Percentiles rank a stretch among this genome's conserved stretches.
phyloP scores from a whole-genome alignment of 2,113 vertebrate species.

The Mugil cephalus region DNA sequence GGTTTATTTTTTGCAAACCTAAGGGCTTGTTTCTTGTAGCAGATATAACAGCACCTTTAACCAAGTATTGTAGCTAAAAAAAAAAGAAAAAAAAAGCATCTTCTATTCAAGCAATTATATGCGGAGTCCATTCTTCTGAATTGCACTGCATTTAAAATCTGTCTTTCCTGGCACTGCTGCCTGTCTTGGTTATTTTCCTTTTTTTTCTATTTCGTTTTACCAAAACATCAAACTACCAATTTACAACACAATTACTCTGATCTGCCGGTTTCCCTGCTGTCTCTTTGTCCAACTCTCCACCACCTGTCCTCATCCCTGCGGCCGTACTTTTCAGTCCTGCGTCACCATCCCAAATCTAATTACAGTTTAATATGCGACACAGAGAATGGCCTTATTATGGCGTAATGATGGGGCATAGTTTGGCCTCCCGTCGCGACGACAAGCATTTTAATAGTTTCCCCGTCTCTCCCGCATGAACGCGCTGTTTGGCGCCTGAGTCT shows the following conservation, averaged over 20 bases:
- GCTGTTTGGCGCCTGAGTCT: conserved; percentile 12
- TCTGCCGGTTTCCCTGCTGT: conserved; percentile 2
- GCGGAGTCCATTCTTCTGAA: background rate
- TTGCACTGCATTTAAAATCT: background rate
- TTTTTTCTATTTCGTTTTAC: background rate
- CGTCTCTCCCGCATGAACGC: conserved; percentile 36
- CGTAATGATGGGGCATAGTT: conserved; percentile 66
- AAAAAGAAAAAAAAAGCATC: background rate
- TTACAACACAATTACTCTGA: conserved; percentile 23
- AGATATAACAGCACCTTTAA: background rate
- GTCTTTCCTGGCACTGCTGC: background rate
- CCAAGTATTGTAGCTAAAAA: background rate
- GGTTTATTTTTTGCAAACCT: background rate
- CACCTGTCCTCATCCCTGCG: conserved; percentile 18
- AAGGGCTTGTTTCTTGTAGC: background rate
- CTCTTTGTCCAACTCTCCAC: conserved; percentile 18
- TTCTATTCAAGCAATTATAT: background rate
- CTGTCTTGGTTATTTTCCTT: background rate
- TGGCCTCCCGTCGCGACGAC: conserved; percentile 62
- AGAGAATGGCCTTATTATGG: conserved; percentile 65
- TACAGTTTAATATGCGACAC: conserved; percentile 60
- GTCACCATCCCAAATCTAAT: conserved; percentile 63
- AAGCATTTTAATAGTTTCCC: conserved; percentile 65
- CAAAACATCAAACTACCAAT: conserved; percentile 1
- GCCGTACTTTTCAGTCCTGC: conserved; percentile 41